phyloP scores from a whole-genome alignment of 2,113 vertebrate genomes.

The Xiphorhynchus elegans region DNA sequence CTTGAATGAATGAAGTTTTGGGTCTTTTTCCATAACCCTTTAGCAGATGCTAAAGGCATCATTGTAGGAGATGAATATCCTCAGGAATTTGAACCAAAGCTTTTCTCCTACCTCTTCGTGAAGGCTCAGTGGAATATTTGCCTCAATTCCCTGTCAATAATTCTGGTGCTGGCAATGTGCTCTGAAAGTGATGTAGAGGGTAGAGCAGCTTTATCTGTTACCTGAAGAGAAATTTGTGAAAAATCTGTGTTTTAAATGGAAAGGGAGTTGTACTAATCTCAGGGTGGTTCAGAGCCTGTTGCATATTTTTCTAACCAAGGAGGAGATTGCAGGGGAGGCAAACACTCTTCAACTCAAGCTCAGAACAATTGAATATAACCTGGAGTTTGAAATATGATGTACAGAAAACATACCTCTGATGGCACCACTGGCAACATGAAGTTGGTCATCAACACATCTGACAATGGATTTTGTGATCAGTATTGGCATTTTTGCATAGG shows the following conservation, averaged over 20 bases:
- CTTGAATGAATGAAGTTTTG: fast-evolving
- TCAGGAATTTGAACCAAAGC: neutral
- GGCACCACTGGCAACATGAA: neutral
- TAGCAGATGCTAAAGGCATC: neutral
- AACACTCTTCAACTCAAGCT: neutral
- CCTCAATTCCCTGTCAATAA: fast-evolving
- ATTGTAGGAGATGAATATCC: neutral
- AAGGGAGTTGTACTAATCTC: neutral
- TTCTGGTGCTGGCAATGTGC: fast-evolving
- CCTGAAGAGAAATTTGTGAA: neutral
- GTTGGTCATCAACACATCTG: neutral
- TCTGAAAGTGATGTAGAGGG: neutral
- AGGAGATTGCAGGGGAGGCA: neutral
- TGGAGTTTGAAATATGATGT: neutral
- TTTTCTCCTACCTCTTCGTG: neutral
- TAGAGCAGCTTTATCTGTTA: neutral
- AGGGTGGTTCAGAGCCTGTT: neutral
- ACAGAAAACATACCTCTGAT: neutral
- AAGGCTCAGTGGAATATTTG: neutral
- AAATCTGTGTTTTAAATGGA: neutral
- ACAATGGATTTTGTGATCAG: neutral
- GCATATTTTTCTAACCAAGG: neutral
- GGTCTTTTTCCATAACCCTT: neutral
- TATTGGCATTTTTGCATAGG: neutral
- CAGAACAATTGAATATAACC: neutral